phyloP scores from a whole-genome alignment of 2,888 invertebrate genomes.

The Thereva nobilitata region DNA sequence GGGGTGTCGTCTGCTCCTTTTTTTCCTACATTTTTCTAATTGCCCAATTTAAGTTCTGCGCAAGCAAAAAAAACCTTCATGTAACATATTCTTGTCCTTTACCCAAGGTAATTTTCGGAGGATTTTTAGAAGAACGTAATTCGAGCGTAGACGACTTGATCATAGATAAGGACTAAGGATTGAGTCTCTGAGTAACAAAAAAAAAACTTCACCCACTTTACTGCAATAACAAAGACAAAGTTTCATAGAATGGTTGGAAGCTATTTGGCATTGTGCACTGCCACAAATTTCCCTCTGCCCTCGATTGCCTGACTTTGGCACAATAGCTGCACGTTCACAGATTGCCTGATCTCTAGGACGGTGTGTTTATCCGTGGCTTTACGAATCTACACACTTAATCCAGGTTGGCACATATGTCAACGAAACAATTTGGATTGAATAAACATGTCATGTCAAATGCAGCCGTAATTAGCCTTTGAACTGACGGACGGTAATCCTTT shows the following conservation, averaged over 20 bases:
- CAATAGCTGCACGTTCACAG: constrained; percentile 4
- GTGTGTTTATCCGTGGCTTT: constrained; percentile 10
- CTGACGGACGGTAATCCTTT: constrained; percentile 40
- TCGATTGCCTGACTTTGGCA: constrained; percentile 4
- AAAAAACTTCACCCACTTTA: no score
- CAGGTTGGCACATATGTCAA: constrained; percentile 38
- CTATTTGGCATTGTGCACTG: not conserved
- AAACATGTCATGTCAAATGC: constrained; percentile 43
- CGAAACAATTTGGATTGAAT: constrained; percentile 42
- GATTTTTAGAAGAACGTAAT: no score
- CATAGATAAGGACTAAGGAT: no score
- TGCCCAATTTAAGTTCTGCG: no score
- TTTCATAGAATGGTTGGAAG: no score
- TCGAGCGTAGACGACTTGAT: no score
- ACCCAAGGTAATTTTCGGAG: no score
- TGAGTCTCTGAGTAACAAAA: no score
- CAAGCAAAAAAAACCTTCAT: no score
- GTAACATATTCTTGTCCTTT: no score
- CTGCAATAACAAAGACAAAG: no score
- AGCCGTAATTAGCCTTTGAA: constrained; percentile 43
- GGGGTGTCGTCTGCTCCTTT: not conserved
- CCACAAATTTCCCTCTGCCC: not conserved
- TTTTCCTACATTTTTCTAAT: no score
- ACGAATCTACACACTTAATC: constrained; percentile 23
- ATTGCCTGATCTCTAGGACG: constrained; percentile 24